A percentile compares a stretch with the other conserved stretches of the same genome.
Evolutionary conservation across 2,113 vertebrate genomes (phyloP).

Genomic region (Crotophaga sulcirostris): DNA sequence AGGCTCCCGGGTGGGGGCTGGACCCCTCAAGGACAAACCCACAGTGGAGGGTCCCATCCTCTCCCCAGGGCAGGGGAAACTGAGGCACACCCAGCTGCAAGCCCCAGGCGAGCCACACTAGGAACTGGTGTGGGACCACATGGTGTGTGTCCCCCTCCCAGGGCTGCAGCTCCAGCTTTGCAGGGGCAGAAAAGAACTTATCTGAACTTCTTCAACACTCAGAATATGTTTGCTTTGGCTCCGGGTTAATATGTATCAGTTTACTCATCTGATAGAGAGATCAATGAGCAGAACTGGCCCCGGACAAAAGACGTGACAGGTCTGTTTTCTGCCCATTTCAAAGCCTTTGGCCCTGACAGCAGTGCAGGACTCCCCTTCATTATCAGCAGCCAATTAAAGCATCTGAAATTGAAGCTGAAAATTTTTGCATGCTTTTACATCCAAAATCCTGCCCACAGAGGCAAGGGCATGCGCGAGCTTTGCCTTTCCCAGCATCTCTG

Average conservation of each 20-base stretch:
- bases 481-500: not conserved
- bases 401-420: not conserved
- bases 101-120: rapidly evolving
- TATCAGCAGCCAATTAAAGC: not conserved
- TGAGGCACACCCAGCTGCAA: not conserved
- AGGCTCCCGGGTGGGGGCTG: not conserved
- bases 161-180: not conserved
- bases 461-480: not conserved
- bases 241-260: not conserved
- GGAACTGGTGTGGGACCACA: not conserved
- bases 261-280: conserved; percentile 25
- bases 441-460: not conserved
- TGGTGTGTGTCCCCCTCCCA: not conserved
- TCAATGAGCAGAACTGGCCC: conserved; percentile 13
- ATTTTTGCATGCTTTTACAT: not conserved
- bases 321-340: not conserved
- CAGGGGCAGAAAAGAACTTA: not conserved
- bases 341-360: not conserved
- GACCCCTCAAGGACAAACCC: not conserved
- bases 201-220: not conserved
- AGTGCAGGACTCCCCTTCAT: rapidly evolving
- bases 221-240: conserved; percentile 1
- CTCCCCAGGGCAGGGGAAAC: not conserved
- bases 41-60: rapidly evolving
- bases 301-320: not conserved